phyloP scores from a whole-genome alignment of 1,140 invertebrate genomes.

The Lepidurus packardi region DNA sequence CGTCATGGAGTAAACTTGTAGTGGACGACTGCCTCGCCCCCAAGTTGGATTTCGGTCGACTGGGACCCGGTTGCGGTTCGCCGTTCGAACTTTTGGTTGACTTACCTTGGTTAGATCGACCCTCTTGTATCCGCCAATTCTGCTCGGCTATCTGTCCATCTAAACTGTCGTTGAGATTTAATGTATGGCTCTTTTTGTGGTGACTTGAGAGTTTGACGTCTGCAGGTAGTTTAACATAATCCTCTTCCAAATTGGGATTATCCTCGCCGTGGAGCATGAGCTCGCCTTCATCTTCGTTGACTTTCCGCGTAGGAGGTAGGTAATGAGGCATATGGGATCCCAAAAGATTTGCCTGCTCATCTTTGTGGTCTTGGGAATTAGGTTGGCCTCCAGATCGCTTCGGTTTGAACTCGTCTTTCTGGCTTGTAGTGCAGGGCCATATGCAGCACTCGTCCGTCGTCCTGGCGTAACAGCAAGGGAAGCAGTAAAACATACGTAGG shows the following conservation, averaged over 20 bases:
- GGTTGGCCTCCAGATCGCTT: not conserved
- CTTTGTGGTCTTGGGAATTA: not conserved
- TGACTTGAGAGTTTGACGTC: not conserved
- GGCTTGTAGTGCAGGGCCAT: not conserved
- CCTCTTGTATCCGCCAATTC: not conserved
- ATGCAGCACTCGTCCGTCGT: not conserved
- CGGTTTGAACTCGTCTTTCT: not conserved
- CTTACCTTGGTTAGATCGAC: not conserved
- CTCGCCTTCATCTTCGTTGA: constrained; percentile 6
- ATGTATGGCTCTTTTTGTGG: not conserved
- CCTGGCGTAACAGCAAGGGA: not conserved
- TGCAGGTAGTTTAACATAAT: not conserved
- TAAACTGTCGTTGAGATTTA: not conserved
- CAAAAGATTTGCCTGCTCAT: not conserved
- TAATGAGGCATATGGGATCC: not conserved
- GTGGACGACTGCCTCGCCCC: not conserved
- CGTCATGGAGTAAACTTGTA: not conserved
- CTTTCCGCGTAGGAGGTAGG: not conserved
- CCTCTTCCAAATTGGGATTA: not conserved
- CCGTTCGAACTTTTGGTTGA: not conserved
- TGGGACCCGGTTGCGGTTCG: not conserved
- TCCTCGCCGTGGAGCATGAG: not conserved
- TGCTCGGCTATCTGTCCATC: not conserved
- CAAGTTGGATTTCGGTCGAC: not conserved
- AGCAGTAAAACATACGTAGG: constrained; percentile 40